Conservation (phyloP, 2,888 invertebrate species). For the Octodonta nipae region DNA sequence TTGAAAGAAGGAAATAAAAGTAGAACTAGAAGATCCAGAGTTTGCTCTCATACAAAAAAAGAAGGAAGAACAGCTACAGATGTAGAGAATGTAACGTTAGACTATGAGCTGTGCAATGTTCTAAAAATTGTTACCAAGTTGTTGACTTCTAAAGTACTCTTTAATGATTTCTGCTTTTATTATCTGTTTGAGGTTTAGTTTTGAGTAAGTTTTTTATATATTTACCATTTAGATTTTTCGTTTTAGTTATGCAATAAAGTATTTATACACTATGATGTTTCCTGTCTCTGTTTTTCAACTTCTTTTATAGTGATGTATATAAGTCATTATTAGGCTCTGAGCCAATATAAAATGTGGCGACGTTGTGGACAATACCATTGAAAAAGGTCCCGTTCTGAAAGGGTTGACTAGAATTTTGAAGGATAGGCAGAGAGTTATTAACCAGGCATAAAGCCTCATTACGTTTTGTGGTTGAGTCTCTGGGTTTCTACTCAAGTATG, state of each 20-base stretch:
- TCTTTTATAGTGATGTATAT: slow-evolving; percentile 1
- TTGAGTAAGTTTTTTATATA: not conserved
- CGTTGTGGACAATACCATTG: not conserved
- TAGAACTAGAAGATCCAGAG: slow-evolving; percentile 8
- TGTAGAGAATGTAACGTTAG: slow-evolving; percentile 9
- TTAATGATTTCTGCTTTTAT: not conserved
- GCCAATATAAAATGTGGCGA: not conserved
- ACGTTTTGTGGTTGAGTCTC: no score
- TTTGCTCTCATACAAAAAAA: slow-evolving; percentile 9
- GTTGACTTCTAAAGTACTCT: slow-evolving; percentile 1
- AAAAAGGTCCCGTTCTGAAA: slow-evolving; percentile 1
- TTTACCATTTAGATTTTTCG: not conserved
- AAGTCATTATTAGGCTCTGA: not conserved
- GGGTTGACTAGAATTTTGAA: slow-evolving; percentile 2
- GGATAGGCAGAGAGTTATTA: no score
- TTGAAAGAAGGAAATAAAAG: slow-evolving; percentile 5
- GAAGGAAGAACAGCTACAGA: slow-evolving; percentile 9
- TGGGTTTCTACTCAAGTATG: no score
- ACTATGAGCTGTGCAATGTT: slow-evolving; percentile 7
- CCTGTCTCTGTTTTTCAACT: not conserved
- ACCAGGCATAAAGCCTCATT: no score
- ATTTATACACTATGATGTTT: not conserved
- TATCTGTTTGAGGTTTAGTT: not conserved
- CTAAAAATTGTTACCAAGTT: slow-evolving; percentile 6
- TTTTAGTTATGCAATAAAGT: not conserved